A percentile compares a stretch with the other conserved stretches of the same genome.
These are phyloP conservation scores for Heloderma charlesbogerti DNA, from an alignment of 2,113 vertebrate species.

Conservation along the genomic window DNA sequence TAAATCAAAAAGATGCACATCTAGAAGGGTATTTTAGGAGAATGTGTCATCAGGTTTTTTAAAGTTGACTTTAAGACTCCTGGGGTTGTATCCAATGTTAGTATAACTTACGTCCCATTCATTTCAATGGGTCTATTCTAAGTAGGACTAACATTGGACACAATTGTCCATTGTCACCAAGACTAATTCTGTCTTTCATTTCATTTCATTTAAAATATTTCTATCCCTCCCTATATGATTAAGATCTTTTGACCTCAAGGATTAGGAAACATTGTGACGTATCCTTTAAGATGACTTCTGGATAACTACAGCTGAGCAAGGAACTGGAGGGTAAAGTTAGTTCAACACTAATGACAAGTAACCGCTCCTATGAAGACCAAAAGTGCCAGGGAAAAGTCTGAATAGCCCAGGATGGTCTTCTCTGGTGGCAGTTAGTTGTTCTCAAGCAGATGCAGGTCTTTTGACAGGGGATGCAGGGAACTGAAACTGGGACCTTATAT, in stretches of 20 bases:
- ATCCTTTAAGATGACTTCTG: background rate
- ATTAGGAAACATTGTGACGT: background rate
- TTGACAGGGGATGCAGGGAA: background rate
- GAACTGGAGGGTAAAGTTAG: background rate
- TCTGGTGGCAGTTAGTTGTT: background rate
- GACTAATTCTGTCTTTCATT: background rate
- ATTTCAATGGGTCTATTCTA: too few species aligned
- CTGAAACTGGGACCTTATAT: too few species aligned
- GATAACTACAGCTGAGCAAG: background rate
- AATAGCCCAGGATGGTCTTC: background rate
- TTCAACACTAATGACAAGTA: background rate
- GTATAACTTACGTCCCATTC: too few species aligned
- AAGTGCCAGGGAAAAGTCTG: background rate
- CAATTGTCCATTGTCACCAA: background rate
- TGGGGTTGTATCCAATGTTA: background rate
- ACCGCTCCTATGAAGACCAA: background rate
- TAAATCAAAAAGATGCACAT: conserved; percentile 7
- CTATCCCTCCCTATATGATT: too few species aligned
- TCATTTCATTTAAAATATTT: too few species aligned
- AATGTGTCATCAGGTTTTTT: conserved; percentile 2
- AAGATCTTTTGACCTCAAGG: conserved; percentile 4
- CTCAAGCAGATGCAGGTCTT: background rate
- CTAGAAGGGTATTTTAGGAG: background rate
- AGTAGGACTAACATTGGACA: too few species aligned
- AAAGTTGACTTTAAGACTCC: background rate